A percentile compares a stretch with the other conserved stretches of the same genome.
These are phyloP conservation scores for Peribatodes rhomboidaria DNA, from an alignment of 2,888 invertebrate genomes.

Conservation along the genomic window DNA sequence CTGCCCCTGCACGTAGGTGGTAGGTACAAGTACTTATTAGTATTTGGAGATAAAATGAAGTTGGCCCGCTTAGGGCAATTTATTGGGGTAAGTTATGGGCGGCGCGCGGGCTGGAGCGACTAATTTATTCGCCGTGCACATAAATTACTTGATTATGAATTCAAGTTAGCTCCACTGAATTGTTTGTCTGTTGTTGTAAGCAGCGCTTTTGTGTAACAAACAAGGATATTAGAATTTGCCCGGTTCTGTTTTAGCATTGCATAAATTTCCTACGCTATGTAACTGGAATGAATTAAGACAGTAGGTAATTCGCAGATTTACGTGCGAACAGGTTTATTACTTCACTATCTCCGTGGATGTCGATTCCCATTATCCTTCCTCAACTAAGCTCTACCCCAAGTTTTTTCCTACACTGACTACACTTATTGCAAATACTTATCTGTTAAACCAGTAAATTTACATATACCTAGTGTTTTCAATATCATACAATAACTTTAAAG, in stretches of 20 bases:
- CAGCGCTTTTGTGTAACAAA: slow-evolving; percentile 81
- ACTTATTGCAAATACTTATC: too few species aligned
- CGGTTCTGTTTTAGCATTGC: slow-evolving; percentile 63
- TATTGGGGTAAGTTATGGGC: slow-evolving; percentile 86
- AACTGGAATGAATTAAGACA: slow-evolving; percentile 44
- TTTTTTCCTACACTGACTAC: neutral
- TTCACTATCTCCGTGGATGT: slow-evolving; percentile 32
- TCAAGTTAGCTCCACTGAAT: slow-evolving; percentile 84
- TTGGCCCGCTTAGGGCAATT: slow-evolving; percentile 86
- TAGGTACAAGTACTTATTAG: slow-evolving; percentile 83
- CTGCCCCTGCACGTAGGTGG: slow-evolving; percentile 72
- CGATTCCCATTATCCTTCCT: slow-evolving; percentile 33
- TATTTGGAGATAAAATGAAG: slow-evolving; percentile 86
- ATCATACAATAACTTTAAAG: too few species aligned
- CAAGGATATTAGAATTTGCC: slow-evolving; percentile 79
- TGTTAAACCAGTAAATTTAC: too few species aligned
- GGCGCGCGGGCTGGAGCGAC: slow-evolving; percentile 83
- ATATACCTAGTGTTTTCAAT: too few species aligned
- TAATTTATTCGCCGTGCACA: slow-evolving; percentile 87
- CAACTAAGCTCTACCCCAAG: neutral
- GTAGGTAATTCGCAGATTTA: slow-evolving; percentile 45
- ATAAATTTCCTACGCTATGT: slow-evolving; percentile 56
- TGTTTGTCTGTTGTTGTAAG: slow-evolving; percentile 84
- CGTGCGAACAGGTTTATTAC: slow-evolving; percentile 43
- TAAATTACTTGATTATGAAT: slow-evolving; percentile 87